Evolutionary conservation across 2,888 invertebrate genomes (phyloP).

Genomic region (Stenodema calcarata): DNA sequence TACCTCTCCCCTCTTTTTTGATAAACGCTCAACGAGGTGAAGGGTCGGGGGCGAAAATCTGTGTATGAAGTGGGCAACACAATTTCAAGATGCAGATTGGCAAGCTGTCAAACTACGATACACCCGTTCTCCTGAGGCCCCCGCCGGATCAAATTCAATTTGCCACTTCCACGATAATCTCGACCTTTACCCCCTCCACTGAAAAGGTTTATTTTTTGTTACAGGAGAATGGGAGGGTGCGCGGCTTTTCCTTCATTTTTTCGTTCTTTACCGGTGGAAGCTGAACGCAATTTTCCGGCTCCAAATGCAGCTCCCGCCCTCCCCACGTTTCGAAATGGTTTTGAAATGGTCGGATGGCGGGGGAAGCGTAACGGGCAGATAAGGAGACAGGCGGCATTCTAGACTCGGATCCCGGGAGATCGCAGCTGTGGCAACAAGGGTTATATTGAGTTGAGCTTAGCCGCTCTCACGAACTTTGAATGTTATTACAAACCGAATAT

Average conservation of each 20-base stretch:
- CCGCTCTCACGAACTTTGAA: constrained; percentile 30
- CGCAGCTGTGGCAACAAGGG: constrained; percentile 32
- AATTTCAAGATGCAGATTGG: constrained; percentile 51
- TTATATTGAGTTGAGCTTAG: constrained; percentile 26
- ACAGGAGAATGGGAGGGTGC: background rate
- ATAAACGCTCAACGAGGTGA: background rate
- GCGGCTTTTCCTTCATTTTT: background rate
- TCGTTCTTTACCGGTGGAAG: background rate
- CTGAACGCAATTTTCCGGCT: constrained; percentile 41
- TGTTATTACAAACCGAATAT: constrained; percentile 35
- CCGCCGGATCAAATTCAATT: constrained; percentile 51
- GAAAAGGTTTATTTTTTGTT: background rate
- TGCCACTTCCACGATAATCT: constrained; percentile 51
- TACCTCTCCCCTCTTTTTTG: constrained; percentile 23
- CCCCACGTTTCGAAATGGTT: constrained; percentile 17
- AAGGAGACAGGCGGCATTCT: constrained; percentile 4
- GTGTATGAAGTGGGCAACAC: constrained; percentile 51
- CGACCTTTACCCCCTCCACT: background rate
- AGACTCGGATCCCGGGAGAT: background rate
- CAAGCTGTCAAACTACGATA: constrained; percentile 54
- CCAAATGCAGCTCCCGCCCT: background rate
- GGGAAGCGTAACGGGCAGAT: background rate
- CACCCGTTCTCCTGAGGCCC: constrained; percentile 15
- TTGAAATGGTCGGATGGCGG: background rate
- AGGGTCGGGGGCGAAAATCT: constrained; percentile 42